Percentiles rank a stretch among this genome's conserved stretches.
Evolutionary conservation across 2,888 invertebrate genomes (phyloP).

Genomic region (Gibbula magus): DNA sequence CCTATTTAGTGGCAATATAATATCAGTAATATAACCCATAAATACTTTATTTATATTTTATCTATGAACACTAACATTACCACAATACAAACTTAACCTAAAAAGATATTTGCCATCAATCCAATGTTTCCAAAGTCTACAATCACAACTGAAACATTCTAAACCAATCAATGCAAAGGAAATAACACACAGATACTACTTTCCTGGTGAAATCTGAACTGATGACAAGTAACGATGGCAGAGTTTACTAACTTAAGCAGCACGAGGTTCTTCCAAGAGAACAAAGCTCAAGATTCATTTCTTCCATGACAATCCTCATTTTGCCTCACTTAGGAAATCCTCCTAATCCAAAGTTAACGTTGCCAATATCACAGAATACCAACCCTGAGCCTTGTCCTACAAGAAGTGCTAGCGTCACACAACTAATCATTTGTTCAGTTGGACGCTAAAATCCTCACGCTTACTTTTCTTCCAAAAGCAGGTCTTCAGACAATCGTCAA

Average conservation of each 20-base stretch:
- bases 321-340: background rate
- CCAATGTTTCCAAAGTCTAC: no score
- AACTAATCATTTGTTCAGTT: constrained; percentile 2
- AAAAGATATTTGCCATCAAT: no score
- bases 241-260: background rate
- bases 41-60: no score
- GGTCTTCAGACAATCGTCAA: no score
- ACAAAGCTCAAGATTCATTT: background rate
- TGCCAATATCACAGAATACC: background rate
- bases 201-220: background rate
- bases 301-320: background rate
- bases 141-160: no score
- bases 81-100: no score
- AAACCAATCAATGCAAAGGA: background rate
- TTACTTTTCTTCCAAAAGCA: no score
- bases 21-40: no score
- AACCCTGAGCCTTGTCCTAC: no score
- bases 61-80: no score
- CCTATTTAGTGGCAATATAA: no score
- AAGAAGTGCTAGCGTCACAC: background rate
- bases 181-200: background rate
- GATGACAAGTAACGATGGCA: background rate
- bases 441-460: no score
- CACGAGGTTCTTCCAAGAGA: background rate
- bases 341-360: background rate